Base-by-base conservation (phyloP, 2,888 invertebrate genomes). In the Sinotaia quadrata region DNA sequence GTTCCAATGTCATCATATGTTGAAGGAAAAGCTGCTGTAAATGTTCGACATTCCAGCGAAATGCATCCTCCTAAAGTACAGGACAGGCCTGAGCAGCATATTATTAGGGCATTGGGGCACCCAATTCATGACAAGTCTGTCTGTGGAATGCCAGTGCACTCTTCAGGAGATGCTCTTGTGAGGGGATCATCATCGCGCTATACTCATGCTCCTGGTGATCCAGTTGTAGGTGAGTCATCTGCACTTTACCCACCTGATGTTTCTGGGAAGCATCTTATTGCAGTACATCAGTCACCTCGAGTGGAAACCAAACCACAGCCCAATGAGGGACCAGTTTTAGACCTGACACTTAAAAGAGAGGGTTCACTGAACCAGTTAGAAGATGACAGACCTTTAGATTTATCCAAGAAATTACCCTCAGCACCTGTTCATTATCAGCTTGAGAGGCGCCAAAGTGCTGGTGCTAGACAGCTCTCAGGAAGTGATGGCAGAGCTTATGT, bases 331-430 rank as follows among this genome's bases (percentile, higher is more conserved):
- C 69, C 69, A 15, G 58, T 57, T 12, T 34, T 69, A 37, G 69
- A 69, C 41, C 58, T 69, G 47, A 69, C 63, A 2, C 27, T 54
- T 7, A 44, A 56, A 15, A 57, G 51, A 58, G 57, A 69, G 31
- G n/a, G n/a, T n/a, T n/a, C n/a, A n/a, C n/a, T 29, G 2, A 27
- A n/a, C 4, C 15, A 36, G 15, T n/a, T 54, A 2, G 56, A n/a
- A 7, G 65, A 67, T 12, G 68, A 68, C n/a, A 63, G 61, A 24
- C 71, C 65, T 3, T 51, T 80, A 21, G 80, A 80, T 69, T 67
- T 80, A 2, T 73, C 78, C n/a, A 80, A 77, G 60, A 78, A 72
- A 61, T 56, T 68, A 68, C 68, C 21, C 12, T 18, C 27, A 21
- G 68, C 8, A 34, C 34, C 29, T 36, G 67, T 51, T 67, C 69